Conservation (phyloP, 2,113 vertebrate genomes). For the Tretioscincus oriximinensis region DNA sequence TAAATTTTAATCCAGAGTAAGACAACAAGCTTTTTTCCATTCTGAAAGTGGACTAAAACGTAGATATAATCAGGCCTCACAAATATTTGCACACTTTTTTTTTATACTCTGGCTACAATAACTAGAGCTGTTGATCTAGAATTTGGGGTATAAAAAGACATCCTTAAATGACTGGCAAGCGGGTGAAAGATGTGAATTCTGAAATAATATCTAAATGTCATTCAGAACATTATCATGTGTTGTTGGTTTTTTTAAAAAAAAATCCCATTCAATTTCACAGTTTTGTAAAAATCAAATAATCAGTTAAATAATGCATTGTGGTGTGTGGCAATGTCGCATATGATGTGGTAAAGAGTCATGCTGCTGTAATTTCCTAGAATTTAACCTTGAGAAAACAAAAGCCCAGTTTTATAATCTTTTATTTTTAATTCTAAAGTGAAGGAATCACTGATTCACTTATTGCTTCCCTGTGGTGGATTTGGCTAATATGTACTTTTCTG, state of each 20-base stretch:
- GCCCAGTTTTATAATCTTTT: conserved; percentile 10
- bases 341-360: neutral
- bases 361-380: conserved; percentile 3
- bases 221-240: conserved; percentile 24
- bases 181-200: conserved; percentile 40
- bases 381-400: conserved; percentile 34
- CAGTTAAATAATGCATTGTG: conserved; percentile 15
- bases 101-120: no score
- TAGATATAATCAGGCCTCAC: no score
- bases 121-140: neutral
- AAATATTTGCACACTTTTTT: neutral
- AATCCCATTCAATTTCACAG: conserved; percentile 1
- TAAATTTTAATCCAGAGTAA: no score
- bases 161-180: conserved; percentile 43
- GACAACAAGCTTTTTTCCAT: no score
- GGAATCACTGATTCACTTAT: conserved; percentile 44
- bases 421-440: conserved; percentile 28
- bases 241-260: conserved; percentile 30
- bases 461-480: conserved; percentile 22
- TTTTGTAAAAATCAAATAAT: conserved; percentile 36
- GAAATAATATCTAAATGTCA: conserved; percentile 51
- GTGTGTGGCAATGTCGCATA: neutral
- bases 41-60: no score
- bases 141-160: conserved; percentile 9
- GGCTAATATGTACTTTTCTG: conserved; percentile 25